Evolutionary conservation across 2,797 vertebrate species (phyloP).

Genomic region (Protosalanx chinensis): DNA sequence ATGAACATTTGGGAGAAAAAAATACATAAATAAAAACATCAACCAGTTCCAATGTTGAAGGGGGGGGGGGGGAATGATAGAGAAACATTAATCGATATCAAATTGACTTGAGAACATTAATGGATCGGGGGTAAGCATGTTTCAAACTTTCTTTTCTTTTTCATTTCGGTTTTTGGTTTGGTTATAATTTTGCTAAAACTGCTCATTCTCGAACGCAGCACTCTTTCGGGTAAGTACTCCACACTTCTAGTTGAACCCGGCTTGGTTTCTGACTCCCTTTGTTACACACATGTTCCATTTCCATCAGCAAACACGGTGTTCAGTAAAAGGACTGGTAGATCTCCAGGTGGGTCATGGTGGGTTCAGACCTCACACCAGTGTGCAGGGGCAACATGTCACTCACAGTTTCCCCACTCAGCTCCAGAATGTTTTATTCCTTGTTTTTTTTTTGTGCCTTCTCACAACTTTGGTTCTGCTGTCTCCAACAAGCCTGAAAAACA

Average conservation of each 20-base stretch:
- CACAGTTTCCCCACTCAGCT: background rate
- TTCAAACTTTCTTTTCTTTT: constrained; percentile 2
- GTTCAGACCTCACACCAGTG: background rate
- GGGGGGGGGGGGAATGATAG: background rate
- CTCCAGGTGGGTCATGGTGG: background rate
- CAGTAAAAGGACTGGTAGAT: background rate
- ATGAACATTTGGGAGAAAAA: background rate
- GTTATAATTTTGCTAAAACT: constrained; percentile 3
- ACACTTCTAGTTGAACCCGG: constrained; percentile 3
- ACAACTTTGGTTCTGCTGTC: background rate
- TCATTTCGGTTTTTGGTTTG: background rate
- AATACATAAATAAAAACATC: background rate
- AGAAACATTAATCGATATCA: background rate
- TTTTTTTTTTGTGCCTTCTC: constrained; percentile 15
- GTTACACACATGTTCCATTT: background rate
- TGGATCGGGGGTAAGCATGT: constrained; percentile 22
- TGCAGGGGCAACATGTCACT: background rate
- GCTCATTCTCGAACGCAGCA: constrained; percentile 5
- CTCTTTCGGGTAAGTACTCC: background rate
- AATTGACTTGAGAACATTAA: constrained; percentile 36
- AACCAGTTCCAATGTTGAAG: constrained; percentile 17
- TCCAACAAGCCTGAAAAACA: background rate
- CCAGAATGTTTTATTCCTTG: constrained; percentile 2
- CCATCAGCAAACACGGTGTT: background rate
- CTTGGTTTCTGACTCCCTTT: constrained; percentile 11